These are phyloP conservation scores for Tetramorium simillimum DNA, from an alignment of 1,140 invertebrate genomes.

Conservation along the genomic window DNA sequence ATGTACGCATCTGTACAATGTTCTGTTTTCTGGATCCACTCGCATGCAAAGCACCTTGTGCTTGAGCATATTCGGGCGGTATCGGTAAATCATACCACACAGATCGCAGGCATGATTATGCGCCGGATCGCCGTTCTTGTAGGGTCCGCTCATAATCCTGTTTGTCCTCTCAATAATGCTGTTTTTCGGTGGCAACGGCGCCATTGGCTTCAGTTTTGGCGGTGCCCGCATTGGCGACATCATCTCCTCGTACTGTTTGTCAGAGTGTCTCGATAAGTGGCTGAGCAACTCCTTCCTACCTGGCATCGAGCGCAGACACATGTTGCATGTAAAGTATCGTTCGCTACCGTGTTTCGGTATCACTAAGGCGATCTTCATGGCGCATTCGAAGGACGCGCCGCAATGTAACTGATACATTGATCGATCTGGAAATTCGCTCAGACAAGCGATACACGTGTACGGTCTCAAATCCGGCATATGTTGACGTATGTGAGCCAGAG, in stretches of 20 bases:
- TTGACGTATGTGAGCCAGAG: constrained; percentile 82
- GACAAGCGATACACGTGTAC: constrained; percentile 83
- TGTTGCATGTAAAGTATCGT: constrained; percentile 84
- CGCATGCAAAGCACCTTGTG: constrained; percentile 77
- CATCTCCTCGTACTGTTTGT: constrained; percentile 78
- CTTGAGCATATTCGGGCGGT: constrained; percentile 81
- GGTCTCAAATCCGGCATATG: constrained; percentile 82
- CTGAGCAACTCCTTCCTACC: constrained; percentile 79
- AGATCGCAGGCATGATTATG: constrained; percentile 81
- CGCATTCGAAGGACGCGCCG: constrained; percentile 82
- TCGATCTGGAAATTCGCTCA: constrained; percentile 81
- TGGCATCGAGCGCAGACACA: constrained; percentile 80
- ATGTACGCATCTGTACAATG: constrained; percentile 79
- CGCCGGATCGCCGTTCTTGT: constrained; percentile 80
- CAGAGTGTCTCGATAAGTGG: constrained; percentile 80
- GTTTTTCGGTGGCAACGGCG: constrained; percentile 32
- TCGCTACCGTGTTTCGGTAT: constrained; percentile 80
- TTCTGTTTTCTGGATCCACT: constrained; percentile 72
- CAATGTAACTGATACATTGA: constrained; percentile 82
- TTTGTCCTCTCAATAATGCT: too few relatives aligned
- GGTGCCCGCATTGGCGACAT: constrained; percentile 63
- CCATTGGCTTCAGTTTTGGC: constrained; percentile 73
- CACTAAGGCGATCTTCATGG: constrained; percentile 83
- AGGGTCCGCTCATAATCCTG: constrained; percentile 65
- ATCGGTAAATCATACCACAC: constrained; percentile 84